These are phyloP conservation scores for Drosophila recens DNA, from an alignment of 2,888 invertebrate genomes.

Conservation along the genomic window DNA sequence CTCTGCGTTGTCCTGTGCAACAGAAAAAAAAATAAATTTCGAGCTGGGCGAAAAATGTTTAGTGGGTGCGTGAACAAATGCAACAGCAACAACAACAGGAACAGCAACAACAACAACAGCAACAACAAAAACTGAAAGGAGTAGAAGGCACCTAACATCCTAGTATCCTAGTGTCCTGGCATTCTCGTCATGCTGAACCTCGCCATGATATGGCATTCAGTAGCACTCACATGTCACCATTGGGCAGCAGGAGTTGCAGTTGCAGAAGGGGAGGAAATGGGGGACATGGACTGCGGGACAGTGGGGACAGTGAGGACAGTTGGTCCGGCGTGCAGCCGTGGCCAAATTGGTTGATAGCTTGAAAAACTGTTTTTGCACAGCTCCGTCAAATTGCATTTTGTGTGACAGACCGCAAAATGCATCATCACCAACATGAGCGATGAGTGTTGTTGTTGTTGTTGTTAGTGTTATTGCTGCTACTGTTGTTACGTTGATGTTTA, in stretches of 20 bases:
- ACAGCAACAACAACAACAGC: slow-evolving; percentile 30
- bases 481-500: slow-evolving; percentile 72
- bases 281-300: slow-evolving; percentile 16
- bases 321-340: slow-evolving; percentile 73
- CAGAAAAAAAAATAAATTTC: slow-evolving; percentile 29
- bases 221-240: slow-evolving; percentile 64
- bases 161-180: slow-evolving; percentile 26
- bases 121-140: slow-evolving; percentile 26
- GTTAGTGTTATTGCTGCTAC: slow-evolving; percentile 44
- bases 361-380: slow-evolving; percentile 81
- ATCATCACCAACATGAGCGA: slow-evolving; percentile 85
- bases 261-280: slow-evolving; percentile 13
- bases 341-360: slow-evolving; percentile 84
- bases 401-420: slow-evolving; percentile 85
- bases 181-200: slow-evolving; percentile 49
- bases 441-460: slow-evolving; percentile 72
- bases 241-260: slow-evolving; percentile 35
- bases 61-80: slow-evolving; percentile 67
- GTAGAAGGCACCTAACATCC: slow-evolving; percentile 33
- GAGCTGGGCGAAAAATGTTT: slow-evolving; percentile 56
- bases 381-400: slow-evolving; percentile 84
- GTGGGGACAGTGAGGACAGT: slow-evolving; percentile 22
- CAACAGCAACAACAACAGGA: slow-evolving; percentile 39
- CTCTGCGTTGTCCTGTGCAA: slow-evolving; percentile 20
- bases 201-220: slow-evolving; percentile 74